These are phyloP conservation scores for Axis porcinus DNA, from an alignment of 2,113 vertebrate genomes.

Conservation along the genomic window DNA sequence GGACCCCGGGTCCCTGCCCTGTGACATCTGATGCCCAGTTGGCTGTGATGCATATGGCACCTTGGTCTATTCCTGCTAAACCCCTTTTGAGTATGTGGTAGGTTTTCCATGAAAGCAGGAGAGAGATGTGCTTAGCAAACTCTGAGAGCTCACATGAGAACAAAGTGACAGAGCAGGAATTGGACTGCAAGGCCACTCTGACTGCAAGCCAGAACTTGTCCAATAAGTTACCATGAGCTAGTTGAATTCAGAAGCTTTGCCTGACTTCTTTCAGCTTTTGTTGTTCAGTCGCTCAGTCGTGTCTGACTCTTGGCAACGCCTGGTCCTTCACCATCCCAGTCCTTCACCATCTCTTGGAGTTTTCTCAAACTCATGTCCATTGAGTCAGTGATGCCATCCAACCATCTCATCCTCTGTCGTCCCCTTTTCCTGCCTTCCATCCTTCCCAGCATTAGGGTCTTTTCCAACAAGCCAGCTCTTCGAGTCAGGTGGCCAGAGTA, in stretches of 20 bases:
- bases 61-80: not conserved
- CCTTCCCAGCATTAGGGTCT: not conserved
- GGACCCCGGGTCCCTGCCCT: fast-evolving
- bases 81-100: not conserved
- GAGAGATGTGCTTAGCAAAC: not conserved
- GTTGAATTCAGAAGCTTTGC: not conserved
- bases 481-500: not conserved
- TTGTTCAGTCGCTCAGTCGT: not conserved
- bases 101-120: not conserved
- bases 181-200: not conserved
- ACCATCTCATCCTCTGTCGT: not conserved
- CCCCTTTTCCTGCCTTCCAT: not conserved
- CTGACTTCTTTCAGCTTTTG: not conserved
- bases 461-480: not conserved
- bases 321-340: not conserved
- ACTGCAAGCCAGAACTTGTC: not conserved
- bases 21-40: not conserved
- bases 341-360: not conserved
- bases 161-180: not conserved
- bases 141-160: not conserved
- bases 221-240: not conserved
- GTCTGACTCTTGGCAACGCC: not conserved
- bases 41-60: not conserved
- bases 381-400: not conserved
- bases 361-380: not conserved